Percentiles rank a stretch among this genome's conserved stretches.
These are phyloP conservation scores for Enteromius unitaeniatus DNA, from an alignment of 2,797 vertebrate genomes.

Conservation along the genomic window DNA sequence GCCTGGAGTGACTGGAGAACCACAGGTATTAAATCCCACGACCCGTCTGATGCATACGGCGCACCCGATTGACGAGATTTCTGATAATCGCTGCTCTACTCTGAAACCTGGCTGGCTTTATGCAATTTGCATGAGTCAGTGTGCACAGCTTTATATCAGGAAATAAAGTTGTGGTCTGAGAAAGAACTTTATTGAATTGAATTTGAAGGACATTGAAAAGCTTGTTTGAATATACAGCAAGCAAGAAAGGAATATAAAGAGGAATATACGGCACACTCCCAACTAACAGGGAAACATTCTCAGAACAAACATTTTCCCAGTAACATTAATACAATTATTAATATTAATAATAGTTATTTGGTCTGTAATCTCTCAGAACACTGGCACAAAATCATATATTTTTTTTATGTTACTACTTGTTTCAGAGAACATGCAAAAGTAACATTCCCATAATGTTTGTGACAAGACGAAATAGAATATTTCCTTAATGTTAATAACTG, in stretches of 20 bases:
- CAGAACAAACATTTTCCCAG: not conserved
- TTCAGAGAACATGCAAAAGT: not conserved
- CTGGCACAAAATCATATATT: not conserved
- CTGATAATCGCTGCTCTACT: not conserved
- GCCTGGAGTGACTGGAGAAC: slow-evolving; percentile 18
- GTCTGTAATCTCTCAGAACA: not conserved
- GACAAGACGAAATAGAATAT: too few relatives aligned
- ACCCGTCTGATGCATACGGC: not conserved
- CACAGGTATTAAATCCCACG: not conserved
- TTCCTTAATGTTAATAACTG: too few relatives aligned
- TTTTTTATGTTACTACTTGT: not conserved
- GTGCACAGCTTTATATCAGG: not conserved
- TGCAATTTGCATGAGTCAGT: not conserved
- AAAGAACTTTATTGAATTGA: not conserved
- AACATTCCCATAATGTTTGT: not conserved
- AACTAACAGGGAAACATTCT: not conserved
- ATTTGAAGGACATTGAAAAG: not conserved
- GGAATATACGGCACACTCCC: not conserved
- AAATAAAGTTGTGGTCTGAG: not conserved
- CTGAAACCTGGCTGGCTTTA: not conserved
- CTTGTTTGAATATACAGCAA: not conserved
- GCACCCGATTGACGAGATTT: not conserved
- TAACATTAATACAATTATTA: not conserved
- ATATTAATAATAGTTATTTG: not conserved
- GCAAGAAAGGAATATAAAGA: not conserved